Base-by-base conservation (phyloP, 2,888 invertebrate genomes). In the Drosophila testacea region DNA sequence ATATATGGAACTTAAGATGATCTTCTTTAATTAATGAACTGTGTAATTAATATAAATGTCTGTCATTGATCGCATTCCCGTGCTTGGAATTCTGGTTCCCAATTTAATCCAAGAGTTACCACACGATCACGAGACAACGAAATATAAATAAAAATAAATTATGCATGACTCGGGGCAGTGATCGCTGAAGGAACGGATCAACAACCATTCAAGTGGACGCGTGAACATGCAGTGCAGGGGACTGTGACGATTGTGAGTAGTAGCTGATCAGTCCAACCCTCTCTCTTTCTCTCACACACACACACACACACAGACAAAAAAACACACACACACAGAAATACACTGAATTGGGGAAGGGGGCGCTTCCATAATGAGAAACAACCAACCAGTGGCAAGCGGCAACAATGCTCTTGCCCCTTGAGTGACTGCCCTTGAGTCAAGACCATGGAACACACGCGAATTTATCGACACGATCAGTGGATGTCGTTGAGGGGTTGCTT, bases 401-500 rank as follows among this genome's bases (percentile, higher is more conserved):
- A 32, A 16, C 22, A 41, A n/a, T 32, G 32, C 32, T 32, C 42
- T 27, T 50, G 32, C 55, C 50, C 50, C 47, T 16, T n/a, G 30
- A 54, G 38, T 57, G 52, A 9, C 41, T 22, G 30, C 64, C 13
- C 39, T 41, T 51, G 73, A 51, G 56, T 4, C 32, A 27, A 22
- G 9, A 36, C 48, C 39, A 46, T 72, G 39, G 38, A 48, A 51
- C 60, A 47, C 59, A 60, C 50, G 57, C 60, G 59, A 34, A 44
- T 52, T 60, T 51, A 68, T 52, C 64, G 32, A 5, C 34, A 56
- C 74, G 79, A 67, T 69, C 79, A 55, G 55, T 57, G 57, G 73
- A 60, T 48, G 54, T 9, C 9, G 46, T 7, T 39, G 39, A 60
- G 79, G 84, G 84, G 88, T 88, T 83, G 84, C 61, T 85, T 85